Conservation (phyloP, 2,888 invertebrate species). For the Aromia moschata region DNA sequence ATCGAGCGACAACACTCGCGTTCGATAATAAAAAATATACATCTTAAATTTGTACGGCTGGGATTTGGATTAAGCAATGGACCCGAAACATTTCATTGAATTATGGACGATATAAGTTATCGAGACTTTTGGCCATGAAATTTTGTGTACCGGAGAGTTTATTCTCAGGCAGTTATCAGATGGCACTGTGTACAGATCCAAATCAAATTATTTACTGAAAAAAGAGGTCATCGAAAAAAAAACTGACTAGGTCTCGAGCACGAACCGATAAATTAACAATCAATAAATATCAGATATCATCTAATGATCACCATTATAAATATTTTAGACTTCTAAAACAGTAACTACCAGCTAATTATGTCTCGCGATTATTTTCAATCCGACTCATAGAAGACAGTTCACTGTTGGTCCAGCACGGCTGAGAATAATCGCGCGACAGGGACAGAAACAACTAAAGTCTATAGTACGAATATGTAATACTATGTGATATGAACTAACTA, state of each 20-base stretch:
- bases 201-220: constrained; percentile 6
- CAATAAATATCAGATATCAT: constrained; percentile 49
- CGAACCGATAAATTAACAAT: constrained; percentile 30
- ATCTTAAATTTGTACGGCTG: too few relatives aligned
- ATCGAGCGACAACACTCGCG: too few relatives aligned
- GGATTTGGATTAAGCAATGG: too few relatives aligned
- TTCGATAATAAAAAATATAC: too few relatives aligned
- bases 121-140: too few relatives aligned
- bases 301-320: constrained; percentile 51
- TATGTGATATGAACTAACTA: constrained; percentile 62
- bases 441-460: constrained; percentile 35
- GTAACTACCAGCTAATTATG: constrained; percentile 47
- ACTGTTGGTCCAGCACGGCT: constrained; percentile 33
- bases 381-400: constrained; percentile 32
- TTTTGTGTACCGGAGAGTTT: too few relatives aligned
- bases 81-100: too few relatives aligned
- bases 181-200: not conserved
- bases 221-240: constrained; percentile 2
- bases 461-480: constrained; percentile 59
- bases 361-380: constrained; percentile 41
- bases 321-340: constrained; percentile 49
- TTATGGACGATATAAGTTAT: too few relatives aligned
- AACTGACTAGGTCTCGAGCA: constrained; percentile 1
- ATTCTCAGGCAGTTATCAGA: too few relatives aligned
- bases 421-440: constrained; percentile 43